Evolutionary conservation across 2,113 vertebrate genomes (phyloP).

Genomic region (Pedionomus torquatus): DNA sequence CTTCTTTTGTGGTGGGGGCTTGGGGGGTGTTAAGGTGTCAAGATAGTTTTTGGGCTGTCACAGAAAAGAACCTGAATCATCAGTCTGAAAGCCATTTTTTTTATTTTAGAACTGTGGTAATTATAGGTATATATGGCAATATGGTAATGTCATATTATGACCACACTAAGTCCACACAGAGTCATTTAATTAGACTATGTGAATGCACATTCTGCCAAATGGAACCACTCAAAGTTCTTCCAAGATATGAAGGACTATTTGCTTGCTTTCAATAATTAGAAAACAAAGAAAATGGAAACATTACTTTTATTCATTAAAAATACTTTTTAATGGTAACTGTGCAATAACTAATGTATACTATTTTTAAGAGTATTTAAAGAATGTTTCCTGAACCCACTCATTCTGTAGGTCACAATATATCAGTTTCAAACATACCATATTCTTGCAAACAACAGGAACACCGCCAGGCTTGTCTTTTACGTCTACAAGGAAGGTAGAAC

Average conservation of each 20-base stretch:
- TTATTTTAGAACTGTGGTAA: not conserved
- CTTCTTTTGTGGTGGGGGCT: not conserved
- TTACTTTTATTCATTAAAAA: not conserved
- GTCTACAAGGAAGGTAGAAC: not conserved
- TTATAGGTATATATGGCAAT: not conserved
- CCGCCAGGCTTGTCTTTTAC: not conserved
- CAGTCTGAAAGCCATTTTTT: not conserved
- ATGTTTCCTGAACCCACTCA: not conserved
- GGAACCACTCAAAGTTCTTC: not conserved
- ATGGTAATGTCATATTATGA: not conserved
- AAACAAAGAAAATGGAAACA: not conserved
- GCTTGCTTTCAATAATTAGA: not conserved
- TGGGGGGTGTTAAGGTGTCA: not conserved
- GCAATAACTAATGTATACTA: not conserved
- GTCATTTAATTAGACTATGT: not conserved
- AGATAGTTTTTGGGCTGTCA: not conserved
- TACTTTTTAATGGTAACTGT: not conserved
- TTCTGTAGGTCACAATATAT: not conserved
- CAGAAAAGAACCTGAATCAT: not conserved
- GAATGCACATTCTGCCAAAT: not conserved
- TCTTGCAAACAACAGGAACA: not conserved
- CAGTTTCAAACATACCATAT: not conserved
- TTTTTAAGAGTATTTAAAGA: not conserved
- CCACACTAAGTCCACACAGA: not conserved
- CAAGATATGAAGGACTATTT: not conserved